A percentile compares a stretch with the other conserved stretches of the same genome.
phyloP scores from a whole-genome alignment of 1,140 invertebrate genomes.

The Carposina sasakii region DNA sequence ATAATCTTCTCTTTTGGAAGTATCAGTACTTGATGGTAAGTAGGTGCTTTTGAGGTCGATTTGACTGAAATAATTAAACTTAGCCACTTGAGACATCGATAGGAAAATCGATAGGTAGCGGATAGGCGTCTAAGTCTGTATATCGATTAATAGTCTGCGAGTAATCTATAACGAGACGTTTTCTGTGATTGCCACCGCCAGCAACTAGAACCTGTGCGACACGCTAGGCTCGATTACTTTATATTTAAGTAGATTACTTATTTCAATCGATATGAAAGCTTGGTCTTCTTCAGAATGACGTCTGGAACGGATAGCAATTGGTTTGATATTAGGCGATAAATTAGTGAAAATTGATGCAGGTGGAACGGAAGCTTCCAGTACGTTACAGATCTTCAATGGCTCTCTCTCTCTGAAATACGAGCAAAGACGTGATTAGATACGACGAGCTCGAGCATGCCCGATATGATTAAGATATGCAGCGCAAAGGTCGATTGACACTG shows the following conservation, averaged over 20 bases:
- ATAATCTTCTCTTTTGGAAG: neutral
- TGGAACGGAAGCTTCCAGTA: slow-evolving; percentile 4
- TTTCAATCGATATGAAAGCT: neutral
- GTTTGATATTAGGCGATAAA: slow-evolving; percentile 1
- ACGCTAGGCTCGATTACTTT: slow-evolving; percentile 5
- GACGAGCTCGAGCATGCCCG: neutral
- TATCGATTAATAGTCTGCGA: slow-evolving; percentile 6
- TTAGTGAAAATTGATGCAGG: slow-evolving; percentile 4
- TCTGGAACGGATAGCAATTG: neutral
- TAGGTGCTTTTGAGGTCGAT: slow-evolving; percentile 9
- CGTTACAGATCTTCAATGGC: neutral
- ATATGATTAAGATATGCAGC: neutral
- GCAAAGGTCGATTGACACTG: neutral
- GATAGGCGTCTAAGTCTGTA: slow-evolving; percentile 6
- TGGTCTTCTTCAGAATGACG: neutral
- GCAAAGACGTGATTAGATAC: neutral
- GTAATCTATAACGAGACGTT: slow-evolving; percentile 8
- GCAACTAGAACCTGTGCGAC: neutral
- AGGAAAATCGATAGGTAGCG: neutral
- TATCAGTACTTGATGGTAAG: neutral
- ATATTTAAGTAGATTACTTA: neutral
- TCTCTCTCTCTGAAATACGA: neutral
- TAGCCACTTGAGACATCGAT: neutral
- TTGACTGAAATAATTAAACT: slow-evolving; percentile 5
- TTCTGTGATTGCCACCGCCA: neutral